phyloP scores from a whole-genome alignment of 2,797 vertebrate genomes.

The Semotilus atromaculatus region DNA sequence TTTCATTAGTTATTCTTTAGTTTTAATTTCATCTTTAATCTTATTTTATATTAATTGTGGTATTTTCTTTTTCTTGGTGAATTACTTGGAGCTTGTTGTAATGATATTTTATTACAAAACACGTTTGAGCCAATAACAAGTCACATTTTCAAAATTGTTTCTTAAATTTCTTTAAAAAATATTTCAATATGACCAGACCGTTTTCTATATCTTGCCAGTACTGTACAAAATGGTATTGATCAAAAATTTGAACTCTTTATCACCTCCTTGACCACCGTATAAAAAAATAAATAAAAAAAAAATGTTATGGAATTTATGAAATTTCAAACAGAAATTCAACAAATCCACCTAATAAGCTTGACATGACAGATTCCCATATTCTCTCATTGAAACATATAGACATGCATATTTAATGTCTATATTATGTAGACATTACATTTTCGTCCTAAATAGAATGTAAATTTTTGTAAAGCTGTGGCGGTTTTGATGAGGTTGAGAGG shows the following conservation, averaged over 20 bases:
- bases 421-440: no score
- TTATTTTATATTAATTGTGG: background rate
- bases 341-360: slow-evolving; percentile 66
- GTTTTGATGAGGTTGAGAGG: slow-evolving; percentile 42
- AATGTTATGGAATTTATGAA: background rate
- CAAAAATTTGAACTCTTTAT: background rate
- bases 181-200: background rate
- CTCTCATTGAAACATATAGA: slow-evolving; percentile 59
- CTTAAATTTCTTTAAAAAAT: no score
- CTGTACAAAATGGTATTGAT: no score
- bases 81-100: no score
- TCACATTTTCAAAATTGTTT: background rate
- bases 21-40: background rate
- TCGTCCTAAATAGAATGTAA: slow-evolving; percentile 8
- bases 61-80: background rate
- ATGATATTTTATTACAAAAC: no score
- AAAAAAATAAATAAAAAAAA: no score
- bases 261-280: background rate
- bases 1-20: no score
- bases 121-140: no score
- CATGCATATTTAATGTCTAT: slow-evolving; percentile 43
- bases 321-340: slow-evolving; percentile 12
- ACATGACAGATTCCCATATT: slow-evolving; percentile 67
- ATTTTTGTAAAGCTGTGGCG: background rate
- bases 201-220: background rate